Evolutionary conservation across 1,140 invertebrate species (phyloP), one percentile per base, ranked within the genome.

Genomic region (Macrobrachium rosenbergii): DNA sequence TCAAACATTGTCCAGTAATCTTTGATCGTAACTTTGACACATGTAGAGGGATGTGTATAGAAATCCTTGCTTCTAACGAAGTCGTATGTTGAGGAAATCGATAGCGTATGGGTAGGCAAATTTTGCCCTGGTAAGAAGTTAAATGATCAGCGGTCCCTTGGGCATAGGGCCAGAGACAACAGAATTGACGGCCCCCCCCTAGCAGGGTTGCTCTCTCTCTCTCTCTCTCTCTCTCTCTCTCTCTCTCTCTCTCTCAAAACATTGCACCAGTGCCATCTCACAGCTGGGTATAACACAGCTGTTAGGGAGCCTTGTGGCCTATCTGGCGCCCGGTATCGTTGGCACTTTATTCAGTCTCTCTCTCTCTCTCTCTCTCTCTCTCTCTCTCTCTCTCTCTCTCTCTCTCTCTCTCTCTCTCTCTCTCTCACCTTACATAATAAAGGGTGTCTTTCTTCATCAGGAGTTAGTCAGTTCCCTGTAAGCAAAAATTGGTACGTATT

Each of bases 331-430:
- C 21, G 77, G 11, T 79, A 12, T 0, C 62, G 43, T 21, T 82
- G 28, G n/a, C 17, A 17, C 19, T 82, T n/a, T 45, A 1, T n/a
- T 73, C 28, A 17, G 16, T 16, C 77, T 21, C 21, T 37, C n/a
- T 60, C 52, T 37, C 37, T 37, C 58, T 59, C 58, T 16, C 8
- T n/a, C 21, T 59, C 23, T 28, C n/a, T 28, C 58, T 62, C n/a
- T 59, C 60, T 45, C 78, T 58, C 58, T 59, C 58, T 52, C 58
- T 37, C 59, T 80, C 58, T 59, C 17, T 69, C 81, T 52, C 45
- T 52, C 80, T 72, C 63, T 73, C 64, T 67, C 45, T 72, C 64
- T 72, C 16, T 72, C 81, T 82, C 45, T 58, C 81, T 52, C 63
- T 67, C 81, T 72, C 81, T 72, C 63, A 43, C 62, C 45, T 28